These are phyloP conservation scores for Leptopilina myrica DNA, from an alignment of 2,888 invertebrate species.

Conservation along the genomic window DNA sequence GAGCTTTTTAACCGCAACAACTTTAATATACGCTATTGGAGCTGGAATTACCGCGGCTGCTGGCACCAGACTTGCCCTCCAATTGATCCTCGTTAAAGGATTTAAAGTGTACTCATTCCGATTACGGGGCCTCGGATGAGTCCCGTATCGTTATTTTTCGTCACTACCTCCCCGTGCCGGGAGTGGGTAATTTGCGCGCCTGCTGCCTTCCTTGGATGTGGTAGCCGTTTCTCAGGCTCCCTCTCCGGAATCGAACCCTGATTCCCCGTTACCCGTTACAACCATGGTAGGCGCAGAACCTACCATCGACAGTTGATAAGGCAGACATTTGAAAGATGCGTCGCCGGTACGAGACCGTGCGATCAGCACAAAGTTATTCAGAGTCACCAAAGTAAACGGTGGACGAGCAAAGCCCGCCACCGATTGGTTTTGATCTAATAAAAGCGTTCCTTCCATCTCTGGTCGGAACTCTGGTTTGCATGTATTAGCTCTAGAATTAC, in stretches of 20 bases:
- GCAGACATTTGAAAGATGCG: slow-evolving; percentile 83
- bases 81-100: slow-evolving; percentile 57
- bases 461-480: slow-evolving; percentile 78
- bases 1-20: slow-evolving; percentile 84
- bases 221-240: slow-evolving; percentile 85
- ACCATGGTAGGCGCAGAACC: slow-evolving; percentile 63
- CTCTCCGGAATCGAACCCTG: slow-evolving; percentile 86
- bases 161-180: slow-evolving; percentile 81
- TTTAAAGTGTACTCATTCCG: slow-evolving; percentile 62
- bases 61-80: slow-evolving; percentile 77
- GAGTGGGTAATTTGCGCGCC: slow-evolving; percentile 84
- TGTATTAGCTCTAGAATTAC: slow-evolving; percentile 84
- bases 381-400: slow-evolving; percentile 72
- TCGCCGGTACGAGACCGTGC: slow-evolving; percentile 68
- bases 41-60: slow-evolving; percentile 86
- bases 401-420: slow-evolving; percentile 73
- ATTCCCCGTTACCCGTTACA: slow-evolving; percentile 85
- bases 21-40: slow-evolving; percentile 80
- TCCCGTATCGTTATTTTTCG: slow-evolving; percentile 83
- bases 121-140: slow-evolving; percentile 72
- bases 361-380: too few relatives aligned
- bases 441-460: slow-evolving; percentile 70
- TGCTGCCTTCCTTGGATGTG: slow-evolving; percentile 86
- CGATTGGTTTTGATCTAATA: slow-evolving; percentile 77
- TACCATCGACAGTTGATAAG: slow-evolving; percentile 80